Base-by-base conservation (phyloP, 2,888 invertebrate genomes). In the Cryptosula pallasiana region DNA sequence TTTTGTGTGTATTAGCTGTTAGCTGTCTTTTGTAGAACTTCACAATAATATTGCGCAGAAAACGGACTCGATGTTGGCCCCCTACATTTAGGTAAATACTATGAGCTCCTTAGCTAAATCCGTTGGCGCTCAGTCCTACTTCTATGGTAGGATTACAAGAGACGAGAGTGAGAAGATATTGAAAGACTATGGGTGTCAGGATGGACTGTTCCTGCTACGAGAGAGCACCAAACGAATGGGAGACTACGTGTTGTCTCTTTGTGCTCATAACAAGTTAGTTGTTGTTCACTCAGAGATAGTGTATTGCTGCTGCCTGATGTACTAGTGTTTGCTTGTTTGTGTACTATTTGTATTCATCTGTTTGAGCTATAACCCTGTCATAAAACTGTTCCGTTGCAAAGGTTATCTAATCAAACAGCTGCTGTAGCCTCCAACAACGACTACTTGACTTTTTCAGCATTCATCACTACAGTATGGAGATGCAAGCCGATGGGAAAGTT, bases 401-500 rank as follows among this genome's bases (percentile, higher is more conserved):
- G n/a, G n/a, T n/a, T n/a, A n/a, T n/a, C n/a, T n/a, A n/a, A n/a
- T n/a, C n/a, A n/a, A n/a, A n/a, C n/a, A n/a, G n/a, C n/a, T n/a
- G n/a, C n/a, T n/a, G n/a, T n/a, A n/a, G n/a, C n/a, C n/a, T n/a
- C n/a, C n/a, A n/a, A n/a, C n/a, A n/a, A n/a, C n/a, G n/a, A n/a
- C n/a, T n/a, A n/a, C n/a, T n/a, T n/a, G n/a, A n/a, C 20, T 20
- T 16, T 75, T 76, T 23, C 78, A 83, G 82, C 69, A 77, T 82
- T 23, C 82, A 84, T 74, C 84, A 85, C 75, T 85, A 85, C 78
- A 79, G 79, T 70, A 81, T 85, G 71, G 84, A 83, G 73, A 78
- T 82, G 71, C 81, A 83, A 74, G 74, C 77, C 25, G 83, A 85
- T 76, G 84, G 84, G 0, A 77, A 74, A 16, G 82, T 81, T 71